Evolutionary conservation across 1,140 invertebrate species (phyloP).

Genomic region (Ceratina japonica): DNA sequence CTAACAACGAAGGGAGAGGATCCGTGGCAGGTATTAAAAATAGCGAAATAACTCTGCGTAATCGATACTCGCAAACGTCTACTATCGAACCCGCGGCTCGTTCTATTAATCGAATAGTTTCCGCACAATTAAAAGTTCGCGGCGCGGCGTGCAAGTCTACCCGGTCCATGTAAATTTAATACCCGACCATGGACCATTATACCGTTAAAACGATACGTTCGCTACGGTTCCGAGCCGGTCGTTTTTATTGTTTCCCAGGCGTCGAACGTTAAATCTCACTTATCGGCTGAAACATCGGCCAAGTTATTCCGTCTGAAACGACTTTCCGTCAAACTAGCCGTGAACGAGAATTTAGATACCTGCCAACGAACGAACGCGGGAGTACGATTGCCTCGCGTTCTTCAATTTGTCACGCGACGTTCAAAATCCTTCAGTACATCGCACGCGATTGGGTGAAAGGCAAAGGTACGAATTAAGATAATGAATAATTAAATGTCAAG

Average conservation of each 20-base stretch:
- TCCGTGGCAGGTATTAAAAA: slow-evolving; percentile 11
- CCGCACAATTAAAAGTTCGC: slow-evolving; percentile 63
- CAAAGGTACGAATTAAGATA: too few species aligned
- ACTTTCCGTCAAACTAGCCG: slow-evolving; percentile 17
- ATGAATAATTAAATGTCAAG: too few species aligned
- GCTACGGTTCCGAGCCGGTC: not conserved
- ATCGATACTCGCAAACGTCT: slow-evolving; percentile 41
- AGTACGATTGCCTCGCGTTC: not conserved
- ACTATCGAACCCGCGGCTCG: slow-evolving; percentile 36
- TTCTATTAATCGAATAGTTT: slow-evolving; percentile 69
- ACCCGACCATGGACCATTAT: slow-evolving; percentile 49
- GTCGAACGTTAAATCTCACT: slow-evolving; percentile 52
- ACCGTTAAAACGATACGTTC: slow-evolving; percentile 52
- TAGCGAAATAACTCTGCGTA: slow-evolving; percentile 20
- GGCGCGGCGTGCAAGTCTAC: slow-evolving; percentile 24
- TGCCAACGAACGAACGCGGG: not conserved
- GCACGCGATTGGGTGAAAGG: too few species aligned
- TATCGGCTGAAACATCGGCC: slow-evolving; percentile 41
- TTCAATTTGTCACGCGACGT: not conserved
- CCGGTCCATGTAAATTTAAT: slow-evolving; percentile 58
- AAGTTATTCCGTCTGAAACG: slow-evolving; percentile 41
- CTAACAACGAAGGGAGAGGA: too few species aligned
- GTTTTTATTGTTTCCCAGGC: slow-evolving; percentile 49
- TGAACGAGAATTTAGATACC: slow-evolving; percentile 23
- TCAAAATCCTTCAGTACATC: not conserved